Base-by-base conservation (phyloP, 2,113 vertebrate species). In the Amblyornis subalaris region DNA sequence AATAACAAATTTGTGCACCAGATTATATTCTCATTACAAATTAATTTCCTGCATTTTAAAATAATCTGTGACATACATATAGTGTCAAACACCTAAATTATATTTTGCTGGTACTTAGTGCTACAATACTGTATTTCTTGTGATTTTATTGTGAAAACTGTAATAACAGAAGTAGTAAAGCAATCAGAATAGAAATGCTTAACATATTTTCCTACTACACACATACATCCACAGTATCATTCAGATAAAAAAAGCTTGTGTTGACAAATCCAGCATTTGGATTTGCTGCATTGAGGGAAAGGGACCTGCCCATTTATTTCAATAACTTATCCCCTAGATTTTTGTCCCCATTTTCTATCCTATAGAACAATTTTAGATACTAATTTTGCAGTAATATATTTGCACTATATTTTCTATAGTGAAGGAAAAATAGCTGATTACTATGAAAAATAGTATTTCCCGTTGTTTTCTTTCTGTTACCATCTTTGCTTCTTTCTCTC, bases 391-490 rank as follows among this genome's bases (percentile, higher is more conserved):
- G 29, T 61, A 45, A 40, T 47, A 26, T 35, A 51, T 73, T 80
- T 88, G 57, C 42, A 60, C 35, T 10, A 0, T 48, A 60, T 77
- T 90, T 94, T 94, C 61, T 69, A 76, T 47, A 70, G 55, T 44
- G 22, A 74, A 86, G 75, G 75, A 95, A 97, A 87, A 73, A 42
- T 11, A 93, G 70, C 42, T 82, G 42, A 73, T 36, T 72, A n/a
- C n/a, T n/a, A n/a, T n/a, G n/a, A n/a, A n/a, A n/a, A n/a, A n/a
- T n/a, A n/a, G 17, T 67, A 81, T 94, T 85, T 81, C 57, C 24
- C 7, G 66, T 31, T 91, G 73, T 93, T 93, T 86, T 95, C 93
- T 87, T 87, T 73, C 94, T 74, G 77, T 89, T 90, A 67, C 65
- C 1, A 2, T 66, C 20, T 77, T 94, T 93, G 57, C 36, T 54